Base-by-base conservation (phyloP, 2,113 vertebrate genomes). In the Salminus brasiliensis region DNA sequence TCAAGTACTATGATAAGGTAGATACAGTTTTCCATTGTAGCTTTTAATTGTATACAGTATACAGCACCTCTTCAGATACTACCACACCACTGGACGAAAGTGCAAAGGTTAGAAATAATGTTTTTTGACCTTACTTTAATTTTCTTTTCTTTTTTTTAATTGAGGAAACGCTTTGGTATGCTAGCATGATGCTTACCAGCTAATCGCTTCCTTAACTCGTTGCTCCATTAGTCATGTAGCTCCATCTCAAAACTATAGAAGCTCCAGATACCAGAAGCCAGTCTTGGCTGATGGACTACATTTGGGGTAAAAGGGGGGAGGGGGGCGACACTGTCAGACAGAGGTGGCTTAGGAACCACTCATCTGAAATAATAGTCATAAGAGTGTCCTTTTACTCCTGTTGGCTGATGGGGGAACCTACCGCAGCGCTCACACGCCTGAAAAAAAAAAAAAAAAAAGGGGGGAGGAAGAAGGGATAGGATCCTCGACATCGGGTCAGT, bases 401-500 rank as follows among this genome's bases (percentile, higher is more conserved):
- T 55, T 45, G 27, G 67, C 16, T n/a, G 45, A 18, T 29, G 12
- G 8, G 34, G 15, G 27, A 53, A 79, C 68, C 80, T 77, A 81
- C 21, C 66, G 60, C 68, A 82, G 68, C 32, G 8, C 52, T 73
- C 36, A 25, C 45, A 52, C 52, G 11, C 39, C 15, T 67, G 69
- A 23, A 65, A 55, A 68, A 70, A 65, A 59, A 80, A 12, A 62
- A 23, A 65, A 55, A 68, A 70, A 65, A 59, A 80, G 12, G 43
- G 74, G 43, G 78, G 12, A 47, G 74, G 43, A 71, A 70, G 49
- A 62, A 12, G 45, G 57, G 72, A 78, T n/a, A 66, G 74, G 72
- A 79, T 86, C 73, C 74, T 84, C 78, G 68, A 78, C 81, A 73
- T 78, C 63, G 15, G 82, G 77, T 83, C 78, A 76, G 59, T 55